Evolutionary conservation across 2,888 invertebrate genomes (phyloP).

Genomic region (Thumatha senex): DNA sequence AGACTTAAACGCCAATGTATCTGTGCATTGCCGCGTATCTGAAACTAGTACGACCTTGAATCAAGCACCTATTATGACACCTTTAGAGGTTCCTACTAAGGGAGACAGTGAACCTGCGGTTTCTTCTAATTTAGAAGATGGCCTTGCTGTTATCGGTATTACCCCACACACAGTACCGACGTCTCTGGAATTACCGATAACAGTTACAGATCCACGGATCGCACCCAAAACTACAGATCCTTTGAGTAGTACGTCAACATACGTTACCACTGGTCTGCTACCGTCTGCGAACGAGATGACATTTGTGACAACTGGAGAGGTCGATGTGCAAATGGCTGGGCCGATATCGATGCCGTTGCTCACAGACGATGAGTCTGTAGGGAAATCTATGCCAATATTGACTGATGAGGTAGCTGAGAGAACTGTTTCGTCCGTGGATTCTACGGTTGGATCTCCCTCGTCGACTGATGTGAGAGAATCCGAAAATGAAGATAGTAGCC

Average conservation of each 20-base stretch:
- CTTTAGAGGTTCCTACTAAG: conserved; percentile 87
- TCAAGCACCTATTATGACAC: conserved; percentile 93
- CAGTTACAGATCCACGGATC: conserved; percentile 90
- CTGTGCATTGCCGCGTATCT: conserved; percentile 85
- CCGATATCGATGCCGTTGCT: conserved; percentile 85
- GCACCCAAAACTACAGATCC: conserved; percentile 80
- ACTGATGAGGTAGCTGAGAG: conserved; percentile 64
- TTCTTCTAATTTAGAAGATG: conserved; percentile 76
- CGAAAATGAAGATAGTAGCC: conserved; percentile 53
- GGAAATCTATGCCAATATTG: conserved; percentile 73
- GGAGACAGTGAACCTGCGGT: conserved; percentile 56
- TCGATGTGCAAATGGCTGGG: conserved; percentile 52
- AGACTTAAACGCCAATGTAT: conserved; percentile 82
- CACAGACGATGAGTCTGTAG: conserved; percentile 74
- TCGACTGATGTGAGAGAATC: conserved; percentile 56
- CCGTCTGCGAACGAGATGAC: conserved; percentile 64
- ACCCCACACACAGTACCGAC: conserved; percentile 84
- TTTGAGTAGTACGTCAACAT: conserved; percentile 57
- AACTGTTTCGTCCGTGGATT: conserved; percentile 56
- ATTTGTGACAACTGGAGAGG: conserved; percentile 58
- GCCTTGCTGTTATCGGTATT: conserved; percentile 84
- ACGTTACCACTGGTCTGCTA: conserved; percentile 47
- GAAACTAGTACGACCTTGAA: conserved; percentile 90
- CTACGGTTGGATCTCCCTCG: conserved; percentile 53
- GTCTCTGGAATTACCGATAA: conserved; percentile 89